Conservation (phyloP, 2,888 invertebrate genomes). For the Volucella bombylans region DNA sequence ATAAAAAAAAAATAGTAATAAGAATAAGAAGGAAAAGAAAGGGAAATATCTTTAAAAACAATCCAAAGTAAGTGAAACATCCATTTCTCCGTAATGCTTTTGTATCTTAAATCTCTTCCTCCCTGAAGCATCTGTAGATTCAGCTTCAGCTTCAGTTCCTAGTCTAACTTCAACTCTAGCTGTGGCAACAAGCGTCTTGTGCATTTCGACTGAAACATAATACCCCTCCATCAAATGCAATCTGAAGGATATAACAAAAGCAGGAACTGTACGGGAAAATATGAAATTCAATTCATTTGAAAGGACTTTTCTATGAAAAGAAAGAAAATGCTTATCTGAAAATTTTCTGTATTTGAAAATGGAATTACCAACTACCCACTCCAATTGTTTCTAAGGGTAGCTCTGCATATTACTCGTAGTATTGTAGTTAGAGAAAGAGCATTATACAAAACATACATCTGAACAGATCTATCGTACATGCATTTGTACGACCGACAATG, state of each 20-base stretch:
- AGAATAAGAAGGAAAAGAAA: conserved; percentile 24
- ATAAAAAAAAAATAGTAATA: conserved; percentile 4
- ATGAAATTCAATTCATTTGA: conserved; percentile 73
- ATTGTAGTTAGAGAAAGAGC: too few relatives aligned
- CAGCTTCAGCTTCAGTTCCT: background rate
- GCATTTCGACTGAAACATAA: conserved; percentile 66
- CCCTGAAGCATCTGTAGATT: conserved; percentile 31
- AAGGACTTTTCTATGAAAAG: conserved; percentile 61
- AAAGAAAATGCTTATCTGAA: conserved; percentile 67
- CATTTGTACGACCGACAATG: too few relatives aligned
- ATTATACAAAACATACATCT: too few relatives aligned
- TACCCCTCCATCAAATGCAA: conserved; percentile 64
- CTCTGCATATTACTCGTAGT: background rate
- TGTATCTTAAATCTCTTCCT: conserved; percentile 35
- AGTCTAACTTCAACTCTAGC: background rate
- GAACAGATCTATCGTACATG: too few relatives aligned
- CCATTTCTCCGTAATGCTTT: conserved; percentile 48
- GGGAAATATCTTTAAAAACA: conserved; percentile 53
- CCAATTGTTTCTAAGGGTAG: background rate
- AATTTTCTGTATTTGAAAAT: conserved; percentile 68
- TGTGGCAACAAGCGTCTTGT: conserved; percentile 34
- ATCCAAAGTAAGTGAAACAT: conserved; percentile 65
- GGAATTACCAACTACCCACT: conserved; percentile 61
- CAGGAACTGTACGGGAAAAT: conserved; percentile 59
- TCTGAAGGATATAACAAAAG: conserved; percentile 54